Base-by-base conservation (phyloP, 2,113 vertebrate species). In the Gobio gobio region DNA sequence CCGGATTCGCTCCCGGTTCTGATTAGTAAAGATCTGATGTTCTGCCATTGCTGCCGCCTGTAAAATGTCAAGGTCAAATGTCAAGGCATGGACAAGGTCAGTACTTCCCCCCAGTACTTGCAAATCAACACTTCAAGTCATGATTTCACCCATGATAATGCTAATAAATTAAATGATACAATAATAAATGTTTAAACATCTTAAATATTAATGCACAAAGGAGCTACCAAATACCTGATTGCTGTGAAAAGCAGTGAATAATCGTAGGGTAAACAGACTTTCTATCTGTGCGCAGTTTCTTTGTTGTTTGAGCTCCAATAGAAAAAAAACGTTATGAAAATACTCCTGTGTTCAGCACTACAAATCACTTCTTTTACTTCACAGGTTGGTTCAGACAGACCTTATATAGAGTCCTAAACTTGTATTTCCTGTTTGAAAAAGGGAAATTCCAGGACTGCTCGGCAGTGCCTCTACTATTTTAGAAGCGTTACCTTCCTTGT, bases 1-100 rank as follows among this genome's bases (percentile, higher is more conserved):
- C 0, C 95, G 93, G 2, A 97, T 96, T 13, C 96, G 94, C 86
- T 95, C 94, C 66, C 90, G 92, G 90, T 97, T 97, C 88, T 95
- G 92, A 88, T 49, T 94, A 92, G 0, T 91, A 82, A 95, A 95
- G 0, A 82, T 90, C 5, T 94, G 89, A 3, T 92, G 90, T 70
- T 96, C 94, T 61, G 91, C 89, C 96, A 96, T 97, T 56, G 36
- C 1, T 16, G 7, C 9, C 18, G 14, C 5, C 82, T 87, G 24
- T 45, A 54, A 54, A 80, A 20, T 12, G 7, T 64, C n/a, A 64
- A 70, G 24, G 14, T 36, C 36, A 54, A 80, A 18, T 12, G 7
- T 64, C 24, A 64, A 70, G 24, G 14, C 24, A 54, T 12, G 47
- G 10, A n/a, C 12, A 74, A 29, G 24, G 29, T n/a, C 8, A 76